Conservation (phyloP, 2,888 invertebrate species). For the Orthosia incerta region DNA sequence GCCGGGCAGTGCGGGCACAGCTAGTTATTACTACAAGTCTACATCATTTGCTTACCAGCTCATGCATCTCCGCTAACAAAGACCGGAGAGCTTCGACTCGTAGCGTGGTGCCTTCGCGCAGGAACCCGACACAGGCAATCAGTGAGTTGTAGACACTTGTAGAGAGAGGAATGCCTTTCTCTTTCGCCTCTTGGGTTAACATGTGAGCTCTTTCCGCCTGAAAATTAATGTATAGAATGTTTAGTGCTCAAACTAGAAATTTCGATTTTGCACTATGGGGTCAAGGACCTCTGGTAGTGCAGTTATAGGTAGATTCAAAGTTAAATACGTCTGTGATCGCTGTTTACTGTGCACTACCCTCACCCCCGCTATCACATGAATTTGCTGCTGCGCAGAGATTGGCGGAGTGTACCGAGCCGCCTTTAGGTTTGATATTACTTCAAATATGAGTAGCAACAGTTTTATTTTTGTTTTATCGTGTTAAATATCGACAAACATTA, state of each 20-base stretch:
- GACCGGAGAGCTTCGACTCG: slow-evolving; percentile 92
- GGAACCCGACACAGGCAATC: slow-evolving; percentile 91
- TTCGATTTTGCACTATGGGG: neutral
- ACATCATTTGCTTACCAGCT: slow-evolving; percentile 76
- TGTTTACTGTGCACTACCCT: too few relatives aligned
- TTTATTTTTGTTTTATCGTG: too few relatives aligned
- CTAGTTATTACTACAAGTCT: too few relatives aligned
- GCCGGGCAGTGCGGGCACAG: too few relatives aligned
- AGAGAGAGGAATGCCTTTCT: slow-evolving; percentile 92
- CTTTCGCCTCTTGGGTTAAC: slow-evolving; percentile 92
- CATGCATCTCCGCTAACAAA: slow-evolving; percentile 92
- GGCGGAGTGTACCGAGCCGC: too few relatives aligned
- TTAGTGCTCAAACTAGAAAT: neutral
- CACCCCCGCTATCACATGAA: too few relatives aligned
- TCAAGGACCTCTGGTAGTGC: neutral
- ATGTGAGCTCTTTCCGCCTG: slow-evolving; percentile 92
- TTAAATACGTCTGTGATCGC: too few relatives aligned
- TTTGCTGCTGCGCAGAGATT: too few relatives aligned
- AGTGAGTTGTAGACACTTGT: slow-evolving; percentile 93
- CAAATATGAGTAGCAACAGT: too few relatives aligned
- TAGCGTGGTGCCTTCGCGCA: slow-evolving; percentile 92
- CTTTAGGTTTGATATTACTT: too few relatives aligned
- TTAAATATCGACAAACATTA: too few relatives aligned
- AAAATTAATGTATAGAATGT: slow-evolving; percentile 42
- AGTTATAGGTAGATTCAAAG: neutral